A percentile compares a stretch with the other conserved stretches of the same genome.
Conservation (phyloP, 2,797 vertebrate genomes). For the Momotus momota region DNA sequence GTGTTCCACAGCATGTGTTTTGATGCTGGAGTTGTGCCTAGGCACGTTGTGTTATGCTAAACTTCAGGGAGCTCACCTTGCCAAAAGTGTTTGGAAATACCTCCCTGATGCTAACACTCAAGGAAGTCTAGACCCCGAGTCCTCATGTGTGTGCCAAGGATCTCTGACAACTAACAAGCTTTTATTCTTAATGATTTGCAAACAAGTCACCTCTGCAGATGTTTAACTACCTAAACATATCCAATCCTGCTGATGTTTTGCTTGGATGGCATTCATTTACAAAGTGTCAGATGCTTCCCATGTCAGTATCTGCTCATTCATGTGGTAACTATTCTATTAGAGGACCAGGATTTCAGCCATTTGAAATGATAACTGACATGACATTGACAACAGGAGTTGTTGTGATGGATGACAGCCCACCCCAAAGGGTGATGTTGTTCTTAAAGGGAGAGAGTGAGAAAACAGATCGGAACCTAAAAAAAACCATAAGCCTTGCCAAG, state of each 20-base stretch:
- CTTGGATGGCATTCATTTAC: constrained; percentile 62
- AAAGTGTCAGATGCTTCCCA: constrained; percentile 49
- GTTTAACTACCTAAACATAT: constrained; percentile 42
- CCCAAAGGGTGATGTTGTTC: not conserved
- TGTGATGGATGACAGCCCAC: constrained; percentile 31
- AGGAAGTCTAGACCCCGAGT: not conserved
- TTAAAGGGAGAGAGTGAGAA: not conserved
- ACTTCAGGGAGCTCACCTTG: not conserved
- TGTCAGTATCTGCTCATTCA: constrained; percentile 64
- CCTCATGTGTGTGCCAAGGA: not conserved
- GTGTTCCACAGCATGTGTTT: constrained; percentile 41
- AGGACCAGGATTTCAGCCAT: constrained; percentile 43
- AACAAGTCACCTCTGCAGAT: constrained; percentile 42
- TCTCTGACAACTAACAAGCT: not conserved
- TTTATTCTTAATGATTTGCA: not conserved
- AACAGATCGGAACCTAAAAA: not conserved
- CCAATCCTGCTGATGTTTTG: constrained; percentile 42
- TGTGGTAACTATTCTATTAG: constrained; percentile 66
- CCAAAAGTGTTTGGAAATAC: not conserved
- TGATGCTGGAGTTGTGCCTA: constrained; percentile 19
- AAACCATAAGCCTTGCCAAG: not conserved
- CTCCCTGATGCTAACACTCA: not conserved
- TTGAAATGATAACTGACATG: constrained; percentile 49
- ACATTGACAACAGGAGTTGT: constrained; percentile 41
- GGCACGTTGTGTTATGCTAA: not conserved